These are phyloP conservation scores for Anas acuta DNA, from an alignment of 2,797 vertebrate species.

Conservation along the genomic window DNA sequence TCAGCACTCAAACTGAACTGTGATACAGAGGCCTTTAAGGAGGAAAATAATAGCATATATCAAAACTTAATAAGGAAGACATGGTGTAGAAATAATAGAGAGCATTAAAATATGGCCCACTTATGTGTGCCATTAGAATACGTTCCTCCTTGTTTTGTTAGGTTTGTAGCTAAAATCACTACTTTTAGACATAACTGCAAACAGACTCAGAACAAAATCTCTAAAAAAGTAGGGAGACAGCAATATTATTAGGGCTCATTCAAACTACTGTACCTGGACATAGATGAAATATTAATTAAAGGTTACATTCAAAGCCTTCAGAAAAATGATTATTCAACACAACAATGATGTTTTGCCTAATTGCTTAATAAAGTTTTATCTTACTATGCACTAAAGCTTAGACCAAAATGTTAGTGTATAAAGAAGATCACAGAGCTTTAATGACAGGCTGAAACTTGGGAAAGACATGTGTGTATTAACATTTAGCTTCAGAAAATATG, in stretches of 20 bases:
- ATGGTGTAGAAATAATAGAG: neutral
- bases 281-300: constrained; percentile 70
- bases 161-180: neutral
- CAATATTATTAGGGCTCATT: constrained; percentile 55
- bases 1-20: neutral
- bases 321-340: constrained; percentile 62
- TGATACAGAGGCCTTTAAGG: neutral
- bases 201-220: neutral
- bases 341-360: constrained; percentile 51
- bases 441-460: neutral
- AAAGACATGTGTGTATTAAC: neutral
- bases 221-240: neutral
- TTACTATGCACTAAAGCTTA: neutral
- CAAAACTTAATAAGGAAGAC: constrained; percentile 11
- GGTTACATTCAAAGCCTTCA: constrained; percentile 43
- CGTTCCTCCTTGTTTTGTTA: neutral
- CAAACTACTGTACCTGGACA: constrained; percentile 23
- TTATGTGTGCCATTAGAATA: neutral
- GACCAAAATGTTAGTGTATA: neutral
- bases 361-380: constrained; percentile 28
- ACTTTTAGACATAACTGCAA: constrained; percentile 17
- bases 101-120: neutral
- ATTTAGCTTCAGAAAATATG: neutral
- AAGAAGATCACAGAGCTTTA: constrained; percentile 30
- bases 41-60: neutral